Percentiles rank a stretch among this genome's conserved stretches.
Evolutionary conservation across 2,888 invertebrate genomes (phyloP).

Genomic region (Melinopterus prodromus): DNA sequence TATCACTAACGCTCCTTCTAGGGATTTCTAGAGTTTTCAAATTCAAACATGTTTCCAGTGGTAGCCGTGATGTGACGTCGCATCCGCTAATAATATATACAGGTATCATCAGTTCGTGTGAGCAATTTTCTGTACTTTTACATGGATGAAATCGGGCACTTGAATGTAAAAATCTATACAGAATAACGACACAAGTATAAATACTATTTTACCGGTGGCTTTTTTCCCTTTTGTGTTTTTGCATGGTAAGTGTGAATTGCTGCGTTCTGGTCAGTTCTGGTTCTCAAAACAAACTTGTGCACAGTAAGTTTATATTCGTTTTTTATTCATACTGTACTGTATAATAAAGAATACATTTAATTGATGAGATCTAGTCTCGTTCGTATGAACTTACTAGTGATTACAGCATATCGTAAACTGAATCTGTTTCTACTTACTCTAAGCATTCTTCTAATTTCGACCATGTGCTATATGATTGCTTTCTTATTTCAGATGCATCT

Average conservation of each 20-base stretch:
- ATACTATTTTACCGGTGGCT: neutral
- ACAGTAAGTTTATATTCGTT: conserved; percentile 1
- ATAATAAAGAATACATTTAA: neutral
- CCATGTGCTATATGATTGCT: neutral
- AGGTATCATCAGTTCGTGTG: neutral
- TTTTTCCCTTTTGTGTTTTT: conserved; percentile 15
- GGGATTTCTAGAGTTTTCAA: neutral
- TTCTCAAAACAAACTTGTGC: neutral
- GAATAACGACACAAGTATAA: neutral
- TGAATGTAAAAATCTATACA: neutral
- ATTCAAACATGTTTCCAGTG: conserved; percentile 17
- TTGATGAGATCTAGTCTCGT: conserved; percentile 45
- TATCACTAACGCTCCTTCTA: neutral
- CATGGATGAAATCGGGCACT: neutral
- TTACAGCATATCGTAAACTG: conserved; percentile 30
- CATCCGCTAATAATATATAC: neutral
- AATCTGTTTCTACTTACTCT: neutral
- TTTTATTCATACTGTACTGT: neutral
- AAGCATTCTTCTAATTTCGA: conserved; percentile 7
- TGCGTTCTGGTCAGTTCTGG: neutral
- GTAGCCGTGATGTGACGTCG: neutral
- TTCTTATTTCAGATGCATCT: neutral
- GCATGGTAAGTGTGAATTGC: neutral
- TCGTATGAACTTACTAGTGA: conserved; percentile 44
- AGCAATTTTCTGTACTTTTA: neutral